Base-by-base conservation (phyloP, 1,140 invertebrate genomes). In the Tetragonula clypearis region DNA sequence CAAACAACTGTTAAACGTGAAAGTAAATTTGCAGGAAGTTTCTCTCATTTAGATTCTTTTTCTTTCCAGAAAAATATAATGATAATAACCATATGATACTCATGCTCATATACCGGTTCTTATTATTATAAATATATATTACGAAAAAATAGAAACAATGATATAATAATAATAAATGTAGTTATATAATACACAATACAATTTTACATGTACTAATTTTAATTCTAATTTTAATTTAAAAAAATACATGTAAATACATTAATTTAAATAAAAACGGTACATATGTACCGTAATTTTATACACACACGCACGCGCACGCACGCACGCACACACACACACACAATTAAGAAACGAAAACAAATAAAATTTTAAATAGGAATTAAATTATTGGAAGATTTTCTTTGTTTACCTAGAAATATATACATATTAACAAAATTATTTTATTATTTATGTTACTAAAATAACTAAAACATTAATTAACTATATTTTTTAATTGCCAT, bases 1-100 rank as follows among this genome's bases (percentile, higher is more conserved):
- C 85, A 58, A 73, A 65, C 72, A 75, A 82, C 82, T 23, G 72
- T 62, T n/a, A 62, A 30, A 23, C 60, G 60, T 87, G 79, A 86
- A 86, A 87, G 79, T 56, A 60, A 87, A 56, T 19, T 71, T 49
- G 56, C 65, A 35, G 41, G 62, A 82, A 87, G 41, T 79, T 87
- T 86, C 60, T 58, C 86, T 79, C 62, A 55, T 84, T 79, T 68
- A 55, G 49, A 76, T 62, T 55, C 49, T 79, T 41, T 26, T 35
- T 53, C n/a, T 74, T 26, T 26, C 56, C 55, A 26, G 53, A 55
- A 55, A 21, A 26, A 66, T 69, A 26, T 74, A 82, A 74, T 82
- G 26, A 87, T 80, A 41, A 69, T 85, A 66, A 87, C 72, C 55
- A 60, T 56, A 23, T 53, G 53, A 82, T 69, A 74, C 19, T 8